These are phyloP conservation scores for Neotoma lepida DNA, from an alignment of 2,113 vertebrate genomes.

Conservation along the genomic window DNA sequence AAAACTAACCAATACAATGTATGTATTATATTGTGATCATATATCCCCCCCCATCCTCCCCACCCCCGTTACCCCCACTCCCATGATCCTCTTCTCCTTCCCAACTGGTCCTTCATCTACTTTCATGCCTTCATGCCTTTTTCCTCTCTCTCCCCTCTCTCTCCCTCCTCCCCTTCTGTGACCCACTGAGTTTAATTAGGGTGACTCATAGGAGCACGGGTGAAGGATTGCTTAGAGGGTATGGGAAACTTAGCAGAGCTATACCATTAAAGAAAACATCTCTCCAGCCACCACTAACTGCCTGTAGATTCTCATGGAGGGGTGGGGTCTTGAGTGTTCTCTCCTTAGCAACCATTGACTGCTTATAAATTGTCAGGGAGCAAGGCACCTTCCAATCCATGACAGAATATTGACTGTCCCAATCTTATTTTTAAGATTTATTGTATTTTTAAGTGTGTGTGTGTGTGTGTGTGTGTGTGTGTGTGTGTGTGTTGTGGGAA, in stretches of 20 bases:
- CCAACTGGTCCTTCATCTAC: neutral
- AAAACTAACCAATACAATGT: neutral
- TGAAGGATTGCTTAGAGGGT: neutral
- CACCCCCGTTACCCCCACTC: no score
- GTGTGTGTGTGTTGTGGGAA: no score
- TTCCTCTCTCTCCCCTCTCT: no score
- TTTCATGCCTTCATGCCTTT: neutral
- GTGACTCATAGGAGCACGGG: neutral
- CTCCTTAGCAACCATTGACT: neutral
- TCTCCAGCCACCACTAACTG: neutral
- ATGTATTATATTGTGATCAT: neutral
- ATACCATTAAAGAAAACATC: neutral
- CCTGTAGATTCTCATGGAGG: neutral
- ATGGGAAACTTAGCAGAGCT: neutral
- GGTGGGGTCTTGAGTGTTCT: neutral
- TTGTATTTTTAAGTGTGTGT: neutral
- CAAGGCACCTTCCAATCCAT: neutral
- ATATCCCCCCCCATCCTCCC: neutral
- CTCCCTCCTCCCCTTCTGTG: fast-evolving
- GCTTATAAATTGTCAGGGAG: neutral
- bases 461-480: neutral
- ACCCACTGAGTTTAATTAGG: neutral
- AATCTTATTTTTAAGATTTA: neutral
- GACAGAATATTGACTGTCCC: neutral
- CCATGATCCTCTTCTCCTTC: neutral